Base-by-base conservation (phyloP, 2,888 invertebrate genomes). In the Trachelus troglodyta region DNA sequence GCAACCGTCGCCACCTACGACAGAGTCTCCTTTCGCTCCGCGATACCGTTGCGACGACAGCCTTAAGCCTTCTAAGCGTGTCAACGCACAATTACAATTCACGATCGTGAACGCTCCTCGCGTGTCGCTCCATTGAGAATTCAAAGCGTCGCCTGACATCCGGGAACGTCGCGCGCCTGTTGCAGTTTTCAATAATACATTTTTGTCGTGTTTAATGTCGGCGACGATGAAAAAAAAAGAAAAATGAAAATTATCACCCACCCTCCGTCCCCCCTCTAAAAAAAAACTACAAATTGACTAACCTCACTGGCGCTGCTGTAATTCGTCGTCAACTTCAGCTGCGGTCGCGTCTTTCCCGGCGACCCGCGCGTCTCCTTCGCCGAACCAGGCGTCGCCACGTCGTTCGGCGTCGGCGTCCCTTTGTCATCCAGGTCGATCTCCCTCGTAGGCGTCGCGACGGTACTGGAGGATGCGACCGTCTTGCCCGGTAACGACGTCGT, bases 291-390 rank as follows among this genome's bases (percentile, higher is more conserved):
- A 56, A 35, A 75, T 15, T 35, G n/a, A 76, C 91, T 91, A 83
- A 91, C 91, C 89, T 91, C 91, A 81, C 87, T 86, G 77, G 89
- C 87, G 79, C 86, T 90, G 80, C 90, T 88, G 83, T 91, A 91
- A 83, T 91, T 91, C 73, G 90, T 91, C 74, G 90, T 91, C 35
- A 91, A 82, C 80, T 91, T 91, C 80, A 91, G 89, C 84, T 91
- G 91, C 76, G 91, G 91, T 77, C 91, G 88, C 82, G 91, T 91
- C 85, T 91, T 91, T 12, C 87, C 88, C 9, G 90, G 85, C 31
- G 91, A 90, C 80, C 90, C 91, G 73, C 91, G 88, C 69, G 90
- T 91, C 82, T 91, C 91, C 83, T 91, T 91, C 30, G 87, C 85
- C 69, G 87, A 88, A 69, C 85, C 84, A 4, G 91, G 92, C 34